Evolutionary conservation across 2,113 vertebrate species (phyloP), one percentile per base, ranked within the genome.

Genomic region (Chitala chitala): DNA sequence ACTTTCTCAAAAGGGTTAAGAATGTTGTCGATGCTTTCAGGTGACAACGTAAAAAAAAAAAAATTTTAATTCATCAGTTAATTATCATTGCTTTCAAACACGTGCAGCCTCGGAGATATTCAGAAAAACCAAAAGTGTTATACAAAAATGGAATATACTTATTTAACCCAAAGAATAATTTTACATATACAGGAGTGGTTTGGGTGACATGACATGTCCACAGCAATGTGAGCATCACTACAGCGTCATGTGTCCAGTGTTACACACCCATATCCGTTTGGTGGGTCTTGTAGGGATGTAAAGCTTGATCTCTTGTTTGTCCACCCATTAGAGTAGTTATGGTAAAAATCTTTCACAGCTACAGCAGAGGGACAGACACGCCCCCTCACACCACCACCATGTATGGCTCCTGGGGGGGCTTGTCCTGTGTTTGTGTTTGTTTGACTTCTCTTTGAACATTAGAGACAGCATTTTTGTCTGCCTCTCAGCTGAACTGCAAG

Each of bases 361-460:
- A 84, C 84, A 83, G 84, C 79, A 79, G 72, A 74, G 71, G 72
- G 79, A 73, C 83, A 82, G 69, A 79, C 76, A 56, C 65, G 55
- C 75, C 82, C 66, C 72, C 74, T 59, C 58, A 64, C 66, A 73
- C 63, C 31, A 74, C 38, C 71, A 73, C 66, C 66, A 56, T 5
- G n/a, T n/a, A n/a, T n/a, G n/a, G n/a, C n/a, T n/a, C n/a, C n/a
- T 8, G 0, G 50, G 74, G 55, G 74, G 20, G 68, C 78, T 85
- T 75, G 78, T 73, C 76, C 54, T 24, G 54, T 84, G 36, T 71
- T 72, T 78, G 2, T 59, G 53, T 73, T 59, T 29, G 38, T 31
- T 46, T 26, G 53, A 5, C 54, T 5, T 20, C n/a, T 8, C 20
- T 56, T 24, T 4, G 54, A 56, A 22, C 24, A 8, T 22, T 7